A percentile compares a stretch with the other conserved stretches of the same genome.
Evolutionary conservation across 2,113 vertebrate species (phyloP).

Genomic region (Xiphophorus couchianus): DNA sequence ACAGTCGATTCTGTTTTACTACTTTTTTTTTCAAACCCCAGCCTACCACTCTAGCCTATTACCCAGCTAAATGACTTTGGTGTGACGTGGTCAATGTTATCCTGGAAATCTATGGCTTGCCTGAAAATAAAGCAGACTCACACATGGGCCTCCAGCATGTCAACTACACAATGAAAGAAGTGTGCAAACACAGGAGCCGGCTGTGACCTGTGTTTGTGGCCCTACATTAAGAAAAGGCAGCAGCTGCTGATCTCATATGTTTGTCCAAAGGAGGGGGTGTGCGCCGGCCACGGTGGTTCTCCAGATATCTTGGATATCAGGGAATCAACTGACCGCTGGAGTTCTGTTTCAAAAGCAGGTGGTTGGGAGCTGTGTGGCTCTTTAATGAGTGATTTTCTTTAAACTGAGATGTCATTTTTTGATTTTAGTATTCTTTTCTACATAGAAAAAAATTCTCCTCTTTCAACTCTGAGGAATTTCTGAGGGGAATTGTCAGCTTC

Average conservation of each 20-base stretch:
- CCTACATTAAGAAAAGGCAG: constrained; percentile 46
- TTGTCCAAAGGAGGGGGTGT: constrained; percentile 62
- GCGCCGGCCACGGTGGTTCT: constrained; percentile 12
- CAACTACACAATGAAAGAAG: constrained; percentile 61
- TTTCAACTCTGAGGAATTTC: background rate
- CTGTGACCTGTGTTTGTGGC: constrained; percentile 62
- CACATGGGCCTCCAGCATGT: constrained; percentile 44
- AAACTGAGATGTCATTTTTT: background rate
- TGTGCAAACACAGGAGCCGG: constrained; percentile 71
- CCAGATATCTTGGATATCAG: constrained; percentile 29
- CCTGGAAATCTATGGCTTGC: constrained; percentile 59
- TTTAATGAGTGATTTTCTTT: constrained; percentile 1
- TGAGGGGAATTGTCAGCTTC: background rate
- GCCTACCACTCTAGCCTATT: constrained; percentile 36
- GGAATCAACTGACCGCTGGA: constrained; percentile 59
- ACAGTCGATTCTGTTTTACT: constrained; percentile 43
- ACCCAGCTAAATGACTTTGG: constrained; percentile 37
- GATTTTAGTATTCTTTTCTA: background rate
- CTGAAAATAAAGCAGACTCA: constrained; percentile 39
- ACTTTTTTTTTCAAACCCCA: constrained; percentile 1
- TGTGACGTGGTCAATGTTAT: constrained; percentile 54
- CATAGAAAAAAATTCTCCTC: background rate
- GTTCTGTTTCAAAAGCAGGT: constrained; percentile 70
- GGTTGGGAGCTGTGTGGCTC: constrained; percentile 19
- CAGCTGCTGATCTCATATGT: constrained; percentile 71